These are phyloP conservation scores for Notodonta ziczac DNA, from an alignment of 2,888 invertebrate genomes.

Conservation along the genomic window DNA sequence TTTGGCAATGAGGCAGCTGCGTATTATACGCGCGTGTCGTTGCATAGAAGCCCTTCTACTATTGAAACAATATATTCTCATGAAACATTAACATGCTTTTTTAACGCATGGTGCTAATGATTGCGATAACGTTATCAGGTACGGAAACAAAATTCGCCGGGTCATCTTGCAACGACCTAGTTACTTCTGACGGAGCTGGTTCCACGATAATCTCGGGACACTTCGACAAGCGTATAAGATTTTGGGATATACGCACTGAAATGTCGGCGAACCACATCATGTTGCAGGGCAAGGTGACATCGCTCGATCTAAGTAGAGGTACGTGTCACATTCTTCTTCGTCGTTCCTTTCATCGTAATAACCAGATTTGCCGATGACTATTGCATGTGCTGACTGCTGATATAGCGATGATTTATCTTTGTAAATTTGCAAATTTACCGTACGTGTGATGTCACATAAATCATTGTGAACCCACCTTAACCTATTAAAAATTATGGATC, in stretches of 20 bases:
- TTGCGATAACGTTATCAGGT: conserved; percentile 75
- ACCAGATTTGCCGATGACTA: not conserved
- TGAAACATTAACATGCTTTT: not conserved
- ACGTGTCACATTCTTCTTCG: conserved; percentile 33
- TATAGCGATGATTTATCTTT: not conserved
- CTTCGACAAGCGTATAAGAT: conserved; percentile 97
- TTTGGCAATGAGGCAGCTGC: too few species aligned
- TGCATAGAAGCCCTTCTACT: too few species aligned
- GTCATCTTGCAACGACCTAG: conserved; percentile 98
- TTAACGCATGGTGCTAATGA: not conserved
- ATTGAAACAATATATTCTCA: too few species aligned
- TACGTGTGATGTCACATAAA: not conserved
- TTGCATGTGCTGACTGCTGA: not conserved
- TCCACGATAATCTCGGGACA: conserved; percentile 98
- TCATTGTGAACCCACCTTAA: not conserved
- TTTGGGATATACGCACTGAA: conserved; percentile 98
- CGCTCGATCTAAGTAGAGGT: conserved; percentile 97
- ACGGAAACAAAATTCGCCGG: conserved; percentile 97
- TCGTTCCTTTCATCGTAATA: conserved; percentile 1
- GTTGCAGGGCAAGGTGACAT: conserved; percentile 97
- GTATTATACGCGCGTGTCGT: too few species aligned
- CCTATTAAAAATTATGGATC: not conserved
- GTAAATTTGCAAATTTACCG: not conserved
- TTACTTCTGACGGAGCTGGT: conserved; percentile 94
- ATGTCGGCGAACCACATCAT: conserved; percentile 93